Base-by-base conservation (phyloP, 2,113 vertebrate genomes). In the Hystrix brachyura region DNA sequence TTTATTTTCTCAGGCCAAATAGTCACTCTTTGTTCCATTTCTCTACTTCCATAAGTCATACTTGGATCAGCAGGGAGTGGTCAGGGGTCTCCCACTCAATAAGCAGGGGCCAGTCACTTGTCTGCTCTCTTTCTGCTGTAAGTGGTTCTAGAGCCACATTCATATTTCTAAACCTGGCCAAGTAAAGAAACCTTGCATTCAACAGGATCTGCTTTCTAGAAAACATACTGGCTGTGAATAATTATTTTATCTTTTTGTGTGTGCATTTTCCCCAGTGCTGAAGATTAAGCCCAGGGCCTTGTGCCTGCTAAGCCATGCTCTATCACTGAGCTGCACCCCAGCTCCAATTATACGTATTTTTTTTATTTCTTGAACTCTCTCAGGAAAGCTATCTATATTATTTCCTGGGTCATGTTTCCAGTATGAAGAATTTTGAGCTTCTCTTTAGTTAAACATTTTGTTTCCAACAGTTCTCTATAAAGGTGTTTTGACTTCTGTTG, bases 401-500 rank as follows among this genome's bases (percentile, higher is more conserved):
- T 78, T 94, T 95, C 51, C 46, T 60, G 21, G n/a, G 21, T 48
- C n/a, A n/a, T 72, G 4, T 34, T 87, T 90, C 48, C 13, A 72
- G 46, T 25, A 67, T n/a, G 23, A 64, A 55, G 13, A 72, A 67
- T 62, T 76, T 64, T 92, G 6, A n/a, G 34, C 1, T 69, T 11
- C 15, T 64, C 1, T 64, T 79, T 85, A 87, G 57, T 81, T 79
- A 95, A 95, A 90, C 5, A 5, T 55, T 91, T 93, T 90, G 4
- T 64, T 92, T 94, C 25, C 60, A 69, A 78, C 34, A 72, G 9
- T 64, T 96, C 94, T 62, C 62, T 69, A 81, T 69, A 81, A 84
- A 94, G 18, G 46, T 62, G 79, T 87, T 93, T 95, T 95, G 84
- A 25, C 94, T 81, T 97, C 96, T 23, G 4, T 59, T 90, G 72